A percentile compares a stretch with the other conserved stretches of the same genome.
phyloP scores from a whole-genome alignment of 2,888 invertebrate genomes.

The Danaus chrysippus region DNA sequence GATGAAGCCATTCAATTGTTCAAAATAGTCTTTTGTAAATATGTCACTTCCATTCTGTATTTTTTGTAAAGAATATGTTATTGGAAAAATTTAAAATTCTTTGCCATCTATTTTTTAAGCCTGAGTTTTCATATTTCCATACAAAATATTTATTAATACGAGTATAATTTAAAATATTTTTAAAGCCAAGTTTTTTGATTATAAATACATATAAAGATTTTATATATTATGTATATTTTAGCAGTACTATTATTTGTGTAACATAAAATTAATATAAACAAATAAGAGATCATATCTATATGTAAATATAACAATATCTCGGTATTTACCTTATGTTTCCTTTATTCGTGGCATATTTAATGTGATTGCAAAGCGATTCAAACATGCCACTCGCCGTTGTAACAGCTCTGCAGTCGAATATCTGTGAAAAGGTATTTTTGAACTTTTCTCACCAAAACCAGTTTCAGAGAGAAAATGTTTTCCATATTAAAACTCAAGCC shows the following conservation, averaged over 20 bases:
- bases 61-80: not conserved
- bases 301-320: slow-evolving; percentile 14
- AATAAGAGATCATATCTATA: slow-evolving; percentile 6
- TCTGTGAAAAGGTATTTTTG: slow-evolving; percentile 76
- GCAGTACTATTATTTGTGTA: too few relatives aligned
- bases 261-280: not conserved
- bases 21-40: not conserved
- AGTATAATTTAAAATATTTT: too few relatives aligned
- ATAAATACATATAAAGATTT: too few relatives aligned
- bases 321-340: slow-evolving; percentile 91
- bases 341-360: slow-evolving; percentile 97
- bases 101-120: not conserved
- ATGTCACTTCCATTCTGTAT: not conserved
- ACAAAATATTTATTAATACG: too few relatives aligned
- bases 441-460: not conserved
- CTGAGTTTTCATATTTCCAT: too few relatives aligned
- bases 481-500: slow-evolving; percentile 9
- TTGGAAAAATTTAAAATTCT: not conserved
- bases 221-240: too few relatives aligned
- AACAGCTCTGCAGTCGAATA: slow-evolving; percentile 96
- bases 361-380: slow-evolving; percentile 96
- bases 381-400: slow-evolving; percentile 98
- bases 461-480: not conserved
- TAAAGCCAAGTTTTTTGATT: too few relatives aligned
- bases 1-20: not conserved